Evolutionary conservation across 1,140 invertebrate species (phyloP).

Genomic region (Dreissena polymorpha): DNA sequence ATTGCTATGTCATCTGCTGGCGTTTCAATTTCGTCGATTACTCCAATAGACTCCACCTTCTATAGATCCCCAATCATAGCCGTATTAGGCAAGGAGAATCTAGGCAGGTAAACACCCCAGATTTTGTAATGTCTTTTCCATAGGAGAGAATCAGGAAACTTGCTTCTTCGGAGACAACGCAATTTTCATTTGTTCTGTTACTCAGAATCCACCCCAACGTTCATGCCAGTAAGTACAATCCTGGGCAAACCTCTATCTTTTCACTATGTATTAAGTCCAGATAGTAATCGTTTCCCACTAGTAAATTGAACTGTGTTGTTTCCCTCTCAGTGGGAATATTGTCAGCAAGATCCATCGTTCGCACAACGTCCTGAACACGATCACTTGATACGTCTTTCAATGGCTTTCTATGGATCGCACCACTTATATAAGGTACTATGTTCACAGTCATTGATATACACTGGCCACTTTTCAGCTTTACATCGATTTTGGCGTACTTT

Average conservation of each 20-base stretch:
- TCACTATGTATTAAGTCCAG: constrained; percentile 29
- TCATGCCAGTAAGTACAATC: constrained; percentile 35
- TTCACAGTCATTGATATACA: constrained; percentile 1
- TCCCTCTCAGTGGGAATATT: constrained; percentile 6
- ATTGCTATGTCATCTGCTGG: neutral
- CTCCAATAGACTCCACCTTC: neutral
- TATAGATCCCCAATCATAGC: neutral
- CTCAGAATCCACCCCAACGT: constrained; percentile 50
- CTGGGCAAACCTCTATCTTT: constrained; percentile 31
- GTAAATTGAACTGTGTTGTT: neutral
- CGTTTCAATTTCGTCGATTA: neutral
- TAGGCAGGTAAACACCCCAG: neutral
- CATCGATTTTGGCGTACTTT: neutral
- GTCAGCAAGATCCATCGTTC: constrained; percentile 8
- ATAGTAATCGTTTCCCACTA: constrained; percentile 31
- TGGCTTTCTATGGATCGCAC: constrained; percentile 9
- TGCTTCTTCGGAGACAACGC: neutral
- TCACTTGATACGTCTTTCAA: neutral
- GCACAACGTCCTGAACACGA: neutral
- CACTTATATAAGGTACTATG: too few species aligned
- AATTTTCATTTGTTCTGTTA: neutral
- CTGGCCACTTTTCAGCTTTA: constrained; percentile 31
- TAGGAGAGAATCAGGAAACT: constrained; percentile 33
- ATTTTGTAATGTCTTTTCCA: constrained; percentile 33
- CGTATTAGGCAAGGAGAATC: neutral